Evolutionary conservation across 2,888 invertebrate species (phyloP).

Genomic region (Operophtera brumata): DNA sequence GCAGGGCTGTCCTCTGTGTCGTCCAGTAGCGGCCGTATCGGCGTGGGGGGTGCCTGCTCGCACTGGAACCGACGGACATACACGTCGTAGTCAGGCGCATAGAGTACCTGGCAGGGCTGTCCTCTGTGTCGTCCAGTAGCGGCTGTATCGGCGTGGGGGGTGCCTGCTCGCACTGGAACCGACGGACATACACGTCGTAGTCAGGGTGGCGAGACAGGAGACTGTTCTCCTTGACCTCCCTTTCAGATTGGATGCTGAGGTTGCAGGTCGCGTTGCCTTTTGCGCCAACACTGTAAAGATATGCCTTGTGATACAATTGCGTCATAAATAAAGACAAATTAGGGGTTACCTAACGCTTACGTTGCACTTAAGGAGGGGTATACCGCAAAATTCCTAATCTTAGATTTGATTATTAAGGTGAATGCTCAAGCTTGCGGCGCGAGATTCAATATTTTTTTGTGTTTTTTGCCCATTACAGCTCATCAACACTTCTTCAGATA

Average conservation of each 20-base stretch:
- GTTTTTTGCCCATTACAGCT: too few species aligned
- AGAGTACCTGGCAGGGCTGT: not conserved
- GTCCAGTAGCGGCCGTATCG: slow-evolving; percentile 56
- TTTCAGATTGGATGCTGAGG: slow-evolving; percentile 60
- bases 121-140: slow-evolving; percentile 52
- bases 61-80: slow-evolving; percentile 58
- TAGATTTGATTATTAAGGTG: too few species aligned
- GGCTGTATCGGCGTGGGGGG: slow-evolving; percentile 63
- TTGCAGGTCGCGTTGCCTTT: slow-evolving; percentile 75
- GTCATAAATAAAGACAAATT: too few species aligned
- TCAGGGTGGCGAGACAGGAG: slow-evolving; percentile 61
- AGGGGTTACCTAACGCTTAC: too few species aligned
- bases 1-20: too few species aligned
- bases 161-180: slow-evolving; percentile 67
- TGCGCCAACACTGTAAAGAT: slow-evolving; percentile 62
- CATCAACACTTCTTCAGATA: too few species aligned
- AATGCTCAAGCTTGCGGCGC: too few species aligned
- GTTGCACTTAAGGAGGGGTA: too few species aligned
- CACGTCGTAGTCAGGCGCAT: too few species aligned
- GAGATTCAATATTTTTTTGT: too few species aligned
- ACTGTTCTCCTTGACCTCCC: slow-evolving; percentile 59
- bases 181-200: slow-evolving; percentile 62
- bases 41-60: slow-evolving; percentile 66
- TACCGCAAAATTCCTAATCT: too few species aligned
- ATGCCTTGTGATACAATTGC: not conserved